phyloP scores from a whole-genome alignment of 2,888 invertebrate genomes.

The Nemotelus nigrinus region DNA sequence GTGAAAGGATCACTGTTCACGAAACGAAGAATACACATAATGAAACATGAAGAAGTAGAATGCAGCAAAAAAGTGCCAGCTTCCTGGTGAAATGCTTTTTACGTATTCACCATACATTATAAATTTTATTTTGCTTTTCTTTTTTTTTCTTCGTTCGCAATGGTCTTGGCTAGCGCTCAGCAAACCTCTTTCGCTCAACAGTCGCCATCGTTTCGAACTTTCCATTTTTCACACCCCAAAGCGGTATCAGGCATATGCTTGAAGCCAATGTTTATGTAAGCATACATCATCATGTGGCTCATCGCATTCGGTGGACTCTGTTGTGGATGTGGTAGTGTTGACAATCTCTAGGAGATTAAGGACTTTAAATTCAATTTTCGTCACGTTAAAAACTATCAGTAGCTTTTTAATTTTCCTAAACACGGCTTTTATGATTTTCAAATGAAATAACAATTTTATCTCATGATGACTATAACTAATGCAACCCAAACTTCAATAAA shows the following conservation, averaged over 20 bases:
- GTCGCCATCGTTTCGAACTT: background rate
- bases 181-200: constrained; percentile 32
- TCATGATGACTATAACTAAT: no score
- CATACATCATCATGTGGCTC: constrained; percentile 40
- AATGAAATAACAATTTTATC: no score
- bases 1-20: background rate
- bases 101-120: constrained; percentile 55
- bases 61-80: constrained; percentile 23
- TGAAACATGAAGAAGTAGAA: background rate
- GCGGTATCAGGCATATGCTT: constrained; percentile 34
- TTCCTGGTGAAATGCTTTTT: constrained; percentile 53
- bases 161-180: constrained; percentile 35
- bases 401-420: no score
- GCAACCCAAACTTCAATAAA: no score
- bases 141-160: constrained; percentile 24
- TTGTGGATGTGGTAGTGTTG: no score
- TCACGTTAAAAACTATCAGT: no score
- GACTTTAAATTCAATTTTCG: no score
- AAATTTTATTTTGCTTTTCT: constrained; percentile 53
- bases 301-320: background rate
- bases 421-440: no score
- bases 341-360: no score
- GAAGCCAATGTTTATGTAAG: constrained; percentile 31
- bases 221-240: constrained; percentile 32
- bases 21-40: constrained; percentile 13